These are phyloP conservation scores for Tympanuchus pallidicinctus DNA, from an alignment of 2,113 vertebrate genomes.

Conservation along the genomic window DNA sequence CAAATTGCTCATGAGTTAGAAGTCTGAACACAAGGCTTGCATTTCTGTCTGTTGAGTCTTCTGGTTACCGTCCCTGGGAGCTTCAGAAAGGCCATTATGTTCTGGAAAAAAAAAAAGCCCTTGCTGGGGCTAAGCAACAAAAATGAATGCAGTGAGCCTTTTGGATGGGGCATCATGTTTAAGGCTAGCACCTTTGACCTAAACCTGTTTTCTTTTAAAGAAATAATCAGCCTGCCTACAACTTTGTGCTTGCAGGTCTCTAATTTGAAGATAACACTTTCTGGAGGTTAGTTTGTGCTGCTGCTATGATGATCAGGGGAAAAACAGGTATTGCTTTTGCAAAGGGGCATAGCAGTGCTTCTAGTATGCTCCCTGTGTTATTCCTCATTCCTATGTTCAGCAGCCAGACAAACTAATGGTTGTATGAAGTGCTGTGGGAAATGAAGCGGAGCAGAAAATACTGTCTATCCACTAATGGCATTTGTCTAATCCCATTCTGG, in stretches of 20 bases:
- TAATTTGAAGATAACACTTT: background rate
- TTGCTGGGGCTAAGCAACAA: background rate
- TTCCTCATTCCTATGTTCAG: background rate
- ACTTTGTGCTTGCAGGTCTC: background rate
- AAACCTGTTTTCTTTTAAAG: background rate
- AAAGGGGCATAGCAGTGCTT: background rate
- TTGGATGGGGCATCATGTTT: background rate
- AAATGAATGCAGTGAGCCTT: background rate
- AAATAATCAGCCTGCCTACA: background rate
- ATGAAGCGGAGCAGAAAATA: conserved; percentile 6
- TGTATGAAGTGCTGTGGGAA: background rate
- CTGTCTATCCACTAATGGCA: background rate
- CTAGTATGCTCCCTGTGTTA: background rate
- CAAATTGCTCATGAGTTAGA: background rate
- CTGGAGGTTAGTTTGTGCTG: background rate
- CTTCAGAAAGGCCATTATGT: background rate
- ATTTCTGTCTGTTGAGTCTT: background rate
- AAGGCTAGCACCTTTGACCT: background rate
- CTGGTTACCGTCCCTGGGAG: background rate
- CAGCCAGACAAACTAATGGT: background rate
- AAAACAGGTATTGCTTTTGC: background rate
- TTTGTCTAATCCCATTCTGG: background rate
- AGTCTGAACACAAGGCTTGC: background rate
- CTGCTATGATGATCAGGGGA: background rate
- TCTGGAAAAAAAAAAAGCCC: background rate